Base-by-base conservation (phyloP, 2,888 invertebrate species). In the Malacosoma neustria region DNA sequence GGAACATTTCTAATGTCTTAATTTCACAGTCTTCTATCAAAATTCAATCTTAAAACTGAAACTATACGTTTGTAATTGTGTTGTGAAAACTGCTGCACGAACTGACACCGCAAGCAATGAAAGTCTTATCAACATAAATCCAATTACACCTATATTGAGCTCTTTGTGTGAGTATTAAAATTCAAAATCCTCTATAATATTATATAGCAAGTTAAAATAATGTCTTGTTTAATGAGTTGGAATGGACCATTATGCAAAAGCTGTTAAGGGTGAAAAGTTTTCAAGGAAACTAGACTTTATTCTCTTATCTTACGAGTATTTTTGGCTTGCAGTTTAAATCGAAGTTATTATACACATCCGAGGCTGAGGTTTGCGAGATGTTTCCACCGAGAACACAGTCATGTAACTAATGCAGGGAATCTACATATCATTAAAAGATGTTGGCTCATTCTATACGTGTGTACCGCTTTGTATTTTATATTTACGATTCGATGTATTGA, bases 341-440 rank as follows among this genome's bases (percentile, higher is more conserved):
- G 14, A 22, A 39, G 45, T 59, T 66, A 45, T 4, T 40, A 34
- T 13, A 38, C 42, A 45, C 39, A 36, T 43, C 49, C 40, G 11
- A 38, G 9, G 14, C 32, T 13, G 36, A 40, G 61, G 67, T 70
- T 69, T 65, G 81, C 72, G 80, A 79, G 80, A 80, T 82, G 84
- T 85, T 82, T 79, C 69, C 79, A 76, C 82, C 54, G 74, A 62
- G 81, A 82, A 84, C 82, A 82, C 72, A 80, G 80, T 65, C 85
- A 80, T 85, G 85, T 85, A 80, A 77, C 81, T 85, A 85, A 85
- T 82, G 81, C 75, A 68, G 69, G 51, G 85, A 81, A 85, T 85
- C 82, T 84, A 84, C 84, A 85, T 85, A 85, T 85, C 85, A 85
- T 85, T 85, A 82, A 82, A 79, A 81, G 81, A 84, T 82, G 84